phyloP scores from a whole-genome alignment of 2,113 vertebrate genomes.

The Pollachius pollachius region DNA sequence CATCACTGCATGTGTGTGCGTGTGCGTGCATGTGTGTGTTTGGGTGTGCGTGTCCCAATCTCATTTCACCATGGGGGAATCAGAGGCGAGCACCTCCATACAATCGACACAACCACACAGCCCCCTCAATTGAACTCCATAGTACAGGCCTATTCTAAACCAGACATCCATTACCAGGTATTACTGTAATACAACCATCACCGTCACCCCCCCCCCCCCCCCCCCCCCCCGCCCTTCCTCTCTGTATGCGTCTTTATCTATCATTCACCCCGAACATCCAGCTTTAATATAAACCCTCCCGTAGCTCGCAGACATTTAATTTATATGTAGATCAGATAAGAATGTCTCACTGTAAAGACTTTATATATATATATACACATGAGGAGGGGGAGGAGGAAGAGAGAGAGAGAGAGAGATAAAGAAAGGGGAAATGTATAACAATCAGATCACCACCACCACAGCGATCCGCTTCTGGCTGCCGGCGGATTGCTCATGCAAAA shows the following conservation, averaged over 20 bases:
- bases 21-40: too few relatives aligned
- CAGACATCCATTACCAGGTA: constrained; percentile 68
- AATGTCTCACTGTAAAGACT: constrained; percentile 31
- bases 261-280: too few relatives aligned
- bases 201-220: constrained; percentile 47
- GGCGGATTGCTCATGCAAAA: constrained; percentile 26
- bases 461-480: constrained; percentile 31
- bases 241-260: constrained; percentile 9
- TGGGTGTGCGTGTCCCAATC: constrained; percentile 59
- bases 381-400: not conserved
- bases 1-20: constrained; percentile 33
- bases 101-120: constrained; percentile 46
- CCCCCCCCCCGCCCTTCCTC: constrained; percentile 32
- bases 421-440: not conserved
- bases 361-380: constrained; percentile 36
- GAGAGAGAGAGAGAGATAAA: too few relatives aligned
- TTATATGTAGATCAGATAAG: constrained; percentile 57
- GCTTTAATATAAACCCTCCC: constrained; percentile 55
- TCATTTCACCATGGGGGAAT: constrained; percentile 62
- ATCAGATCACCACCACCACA: constrained; percentile 7
- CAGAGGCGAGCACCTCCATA: constrained; percentile 55
- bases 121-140: constrained; percentile 59
- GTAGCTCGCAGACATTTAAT: constrained; percentile 50
- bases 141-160: constrained; percentile 61
- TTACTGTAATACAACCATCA: constrained; percentile 65